These are phyloP conservation scores for Trinorchestia longiramus DNA, from an alignment of 1,140 invertebrate species.

Conservation along the genomic window DNA sequence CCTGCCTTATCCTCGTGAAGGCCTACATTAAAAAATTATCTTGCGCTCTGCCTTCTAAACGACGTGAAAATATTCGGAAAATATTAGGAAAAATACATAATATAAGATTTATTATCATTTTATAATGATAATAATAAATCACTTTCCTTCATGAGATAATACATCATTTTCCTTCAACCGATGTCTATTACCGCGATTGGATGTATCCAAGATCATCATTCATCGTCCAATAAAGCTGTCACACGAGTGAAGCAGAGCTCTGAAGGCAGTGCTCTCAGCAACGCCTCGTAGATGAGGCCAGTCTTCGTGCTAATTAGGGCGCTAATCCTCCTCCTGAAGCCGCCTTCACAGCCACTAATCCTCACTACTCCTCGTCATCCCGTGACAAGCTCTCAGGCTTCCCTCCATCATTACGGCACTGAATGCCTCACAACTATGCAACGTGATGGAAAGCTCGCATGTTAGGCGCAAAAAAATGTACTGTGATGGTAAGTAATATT, in stretches of 20 bases:
- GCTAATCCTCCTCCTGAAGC: conserved; percentile 4
- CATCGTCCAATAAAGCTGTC: background rate
- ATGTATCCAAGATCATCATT: background rate
- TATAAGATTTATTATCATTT: too few species aligned
- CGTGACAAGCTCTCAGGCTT: background rate
- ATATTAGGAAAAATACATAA: too few species aligned
- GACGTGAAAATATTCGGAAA: too few species aligned
- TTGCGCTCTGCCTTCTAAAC: too few species aligned
- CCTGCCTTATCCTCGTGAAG: too few species aligned
- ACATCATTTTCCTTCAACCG: too few species aligned
- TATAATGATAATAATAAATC: too few species aligned
- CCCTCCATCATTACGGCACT: background rate
- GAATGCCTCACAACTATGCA: background rate
- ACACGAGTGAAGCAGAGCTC: background rate
- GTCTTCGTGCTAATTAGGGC: conserved; percentile 4
- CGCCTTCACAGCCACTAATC: background rate
- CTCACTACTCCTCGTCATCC: background rate
- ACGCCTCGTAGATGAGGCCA: conserved; percentile 23
- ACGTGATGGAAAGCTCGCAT: background rate
- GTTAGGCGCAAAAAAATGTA: background rate
- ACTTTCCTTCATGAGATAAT: too few species aligned
- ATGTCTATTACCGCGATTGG: background rate
- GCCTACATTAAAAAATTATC: too few species aligned
- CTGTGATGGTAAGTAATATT: background rate
- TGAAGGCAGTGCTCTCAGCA: background rate